Conservation (phyloP, 2,888 invertebrate genomes). For the Halictus ligatus region DNA sequence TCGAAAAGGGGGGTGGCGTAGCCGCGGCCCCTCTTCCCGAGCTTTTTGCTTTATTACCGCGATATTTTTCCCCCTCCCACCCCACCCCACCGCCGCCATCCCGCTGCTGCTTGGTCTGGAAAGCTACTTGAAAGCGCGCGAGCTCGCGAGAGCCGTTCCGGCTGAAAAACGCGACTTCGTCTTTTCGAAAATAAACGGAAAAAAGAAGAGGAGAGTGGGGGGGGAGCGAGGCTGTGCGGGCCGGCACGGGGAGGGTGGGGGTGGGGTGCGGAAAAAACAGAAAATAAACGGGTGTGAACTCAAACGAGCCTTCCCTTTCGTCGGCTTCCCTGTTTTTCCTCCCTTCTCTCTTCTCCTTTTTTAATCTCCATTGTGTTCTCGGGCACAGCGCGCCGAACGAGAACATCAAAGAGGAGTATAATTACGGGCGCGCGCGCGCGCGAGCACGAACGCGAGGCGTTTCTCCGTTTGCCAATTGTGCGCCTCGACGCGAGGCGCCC, state of each 20-base stretch:
- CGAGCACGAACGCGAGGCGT: conserved; percentile 33
- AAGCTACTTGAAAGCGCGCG: conserved; percentile 30
- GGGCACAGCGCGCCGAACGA: conserved; percentile 32
- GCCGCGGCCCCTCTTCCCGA: not conserved
- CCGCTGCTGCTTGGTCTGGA: not conserved
- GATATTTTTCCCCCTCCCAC: conserved; percentile 41
- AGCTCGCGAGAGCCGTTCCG: conserved; percentile 19
- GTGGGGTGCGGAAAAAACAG: not conserved
- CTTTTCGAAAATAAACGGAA: conserved; percentile 42
- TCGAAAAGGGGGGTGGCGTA: conserved; percentile 28
- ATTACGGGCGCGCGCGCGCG: conserved; percentile 43
- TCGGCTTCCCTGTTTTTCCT: conserved; percentile 6
- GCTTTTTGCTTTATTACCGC: conserved; percentile 57
- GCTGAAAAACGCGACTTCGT: conserved; percentile 29
- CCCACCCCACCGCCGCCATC: not conserved
- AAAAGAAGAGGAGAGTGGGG: not conserved
- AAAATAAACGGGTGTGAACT: conserved; percentile 39
- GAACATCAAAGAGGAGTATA: conserved; percentile 58
- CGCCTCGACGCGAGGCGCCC: conserved; percentile 16
- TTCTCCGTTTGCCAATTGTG: conserved; percentile 50
- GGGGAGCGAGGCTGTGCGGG: not conserved
- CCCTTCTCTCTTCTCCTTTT: conserved; percentile 13
- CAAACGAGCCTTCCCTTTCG: conserved; percentile 32
- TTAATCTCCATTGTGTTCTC: conserved; percentile 47
- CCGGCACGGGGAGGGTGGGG: not conserved